A percentile compares a stretch with the other conserved stretches of the same genome.
Evolutionary conservation across 2,888 invertebrate species (phyloP).

Genomic region (Dendrolimus pini): DNA sequence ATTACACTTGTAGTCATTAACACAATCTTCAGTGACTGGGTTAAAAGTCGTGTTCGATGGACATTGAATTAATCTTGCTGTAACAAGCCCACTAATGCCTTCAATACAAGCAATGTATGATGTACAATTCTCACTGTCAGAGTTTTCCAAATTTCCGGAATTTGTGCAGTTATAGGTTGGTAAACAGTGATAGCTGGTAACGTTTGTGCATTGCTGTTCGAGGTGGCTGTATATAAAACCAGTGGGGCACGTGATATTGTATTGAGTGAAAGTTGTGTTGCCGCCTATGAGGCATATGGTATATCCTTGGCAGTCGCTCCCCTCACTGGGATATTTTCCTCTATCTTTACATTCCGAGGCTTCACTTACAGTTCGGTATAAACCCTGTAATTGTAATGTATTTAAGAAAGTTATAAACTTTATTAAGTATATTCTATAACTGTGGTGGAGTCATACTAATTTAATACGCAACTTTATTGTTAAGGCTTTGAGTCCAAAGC

Average conservation of each 20-base stretch:
- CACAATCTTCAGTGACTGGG: slow-evolving; percentile 27
- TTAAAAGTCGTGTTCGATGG: slow-evolving; percentile 35
- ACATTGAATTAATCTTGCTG: slow-evolving; percentile 45
- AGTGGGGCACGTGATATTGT: slow-evolving; percentile 50
- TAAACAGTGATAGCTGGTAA: slow-evolving; percentile 46
- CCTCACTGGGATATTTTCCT: slow-evolving; percentile 50
- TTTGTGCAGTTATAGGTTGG: slow-evolving; percentile 37
- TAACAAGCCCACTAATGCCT: slow-evolving; percentile 35
- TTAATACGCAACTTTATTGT: no score
- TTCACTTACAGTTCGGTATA: slow-evolving; percentile 30
- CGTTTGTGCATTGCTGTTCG: slow-evolving; percentile 51
- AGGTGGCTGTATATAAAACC: slow-evolving; percentile 51
- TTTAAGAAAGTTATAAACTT: not conserved
- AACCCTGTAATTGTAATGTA: slow-evolving; percentile 38
- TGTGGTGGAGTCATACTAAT: no score
- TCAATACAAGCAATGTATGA: slow-evolving; percentile 45
- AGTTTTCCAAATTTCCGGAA: slow-evolving; percentile 32
- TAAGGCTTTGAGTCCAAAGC: no score
- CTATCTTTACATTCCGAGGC: slow-evolving; percentile 36
- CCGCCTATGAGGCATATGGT: slow-evolving; percentile 50
- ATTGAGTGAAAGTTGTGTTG: slow-evolving; percentile 34
- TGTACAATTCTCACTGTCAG: slow-evolving; percentile 28
- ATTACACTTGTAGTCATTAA: slow-evolving; percentile 28
- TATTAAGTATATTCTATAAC: no score
- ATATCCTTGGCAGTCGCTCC: slow-evolving; percentile 48